These are phyloP conservation scores for Coleophora deauratella DNA, from an alignment of 2,888 invertebrate species.

Conservation along the genomic window DNA sequence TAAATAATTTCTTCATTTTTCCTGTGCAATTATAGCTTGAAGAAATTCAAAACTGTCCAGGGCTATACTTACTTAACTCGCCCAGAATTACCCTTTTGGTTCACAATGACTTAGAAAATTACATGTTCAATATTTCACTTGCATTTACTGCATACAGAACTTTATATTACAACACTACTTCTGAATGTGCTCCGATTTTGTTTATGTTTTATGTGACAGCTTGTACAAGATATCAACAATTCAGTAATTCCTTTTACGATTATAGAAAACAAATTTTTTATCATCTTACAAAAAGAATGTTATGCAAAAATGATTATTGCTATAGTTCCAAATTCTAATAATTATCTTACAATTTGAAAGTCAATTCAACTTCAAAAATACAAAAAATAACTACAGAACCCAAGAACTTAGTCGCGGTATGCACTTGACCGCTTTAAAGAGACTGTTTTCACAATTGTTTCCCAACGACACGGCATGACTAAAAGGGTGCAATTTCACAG, in stretches of 20 bases:
- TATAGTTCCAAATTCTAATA: no score
- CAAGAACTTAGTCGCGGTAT: conserved; percentile 12
- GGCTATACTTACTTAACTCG: conserved; percentile 40
- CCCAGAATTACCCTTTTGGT: conserved; percentile 26
- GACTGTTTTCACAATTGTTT: conserved; percentile 23
- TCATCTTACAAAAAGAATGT: no score
- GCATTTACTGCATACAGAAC: conserved; percentile 1
- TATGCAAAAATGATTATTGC: no score
- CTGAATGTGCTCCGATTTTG: no score
- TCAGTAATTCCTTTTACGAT: no score
- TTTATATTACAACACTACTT: no score
- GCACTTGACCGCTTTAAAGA: conserved; percentile 14
- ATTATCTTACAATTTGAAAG: not conserved
- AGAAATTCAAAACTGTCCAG: conserved; percentile 33
- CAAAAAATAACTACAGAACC: conserved; percentile 7
- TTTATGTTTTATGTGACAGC: no score
- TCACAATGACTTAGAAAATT: conserved; percentile 27
- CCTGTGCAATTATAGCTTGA: conserved; percentile 11
- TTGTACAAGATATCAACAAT: no score
- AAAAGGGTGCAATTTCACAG: conserved; percentile 37
- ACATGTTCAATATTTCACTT: conserved; percentile 23
- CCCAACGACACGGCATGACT: conserved; percentile 37
- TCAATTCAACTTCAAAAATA: conserved; percentile 4
- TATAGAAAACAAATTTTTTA: no score
- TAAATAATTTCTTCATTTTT: conserved; percentile 10